Evolutionary conservation across 2,888 invertebrate genomes (phyloP), one percentile per base, ranked within the genome.

Genomic region (Teleogryllus oceanicus): DNA sequence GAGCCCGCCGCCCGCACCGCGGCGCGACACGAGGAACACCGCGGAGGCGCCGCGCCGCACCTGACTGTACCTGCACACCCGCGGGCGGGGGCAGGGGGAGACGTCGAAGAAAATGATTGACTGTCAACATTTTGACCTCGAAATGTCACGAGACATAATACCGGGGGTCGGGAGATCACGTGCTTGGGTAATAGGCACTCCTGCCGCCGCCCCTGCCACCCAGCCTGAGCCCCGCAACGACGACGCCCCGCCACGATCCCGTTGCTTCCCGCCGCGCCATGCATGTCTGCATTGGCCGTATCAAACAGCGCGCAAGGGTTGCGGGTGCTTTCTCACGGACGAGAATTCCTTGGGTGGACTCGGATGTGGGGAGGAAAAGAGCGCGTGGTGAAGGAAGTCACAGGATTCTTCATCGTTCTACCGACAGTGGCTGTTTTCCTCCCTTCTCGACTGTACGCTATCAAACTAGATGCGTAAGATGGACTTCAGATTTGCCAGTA

Each of bases 101-200:
- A 62, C 62, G 62, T 62, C 62, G 62, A 62, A 62, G 62, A 75
- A 80, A 80, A 80, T 80, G 80, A 80, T 80, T 80, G 80, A 80
- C 80, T 80, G 80, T 80, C 80, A 80, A 80, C 80, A 78, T 78
- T 76, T 75, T 80, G 78, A 80, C 80, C 80, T 77, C 78, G 12
- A 37, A 16, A 78, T 76, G 80, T 80, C 80, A 80, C 21, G 75
- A 75, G 78, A 78, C 80, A 74, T 76, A 78, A 80, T 78, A 80
- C 49, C 77, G 78, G 80, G 77, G 78, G 80, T 78, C 18, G 51
- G 18, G 8, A 20, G 79, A 76, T 79, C 79, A 76, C 77, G 74
- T 79, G 79, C 76, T 79, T 79, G 76, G 79, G 76, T 79, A 79
- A 79, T 79, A 76, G 79, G 62, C 62, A n/a, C 79, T 76, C 76